Evolutionary conservation across 2,113 vertebrate genomes (phyloP).

Genomic region (Cervus canadensis): DNA sequence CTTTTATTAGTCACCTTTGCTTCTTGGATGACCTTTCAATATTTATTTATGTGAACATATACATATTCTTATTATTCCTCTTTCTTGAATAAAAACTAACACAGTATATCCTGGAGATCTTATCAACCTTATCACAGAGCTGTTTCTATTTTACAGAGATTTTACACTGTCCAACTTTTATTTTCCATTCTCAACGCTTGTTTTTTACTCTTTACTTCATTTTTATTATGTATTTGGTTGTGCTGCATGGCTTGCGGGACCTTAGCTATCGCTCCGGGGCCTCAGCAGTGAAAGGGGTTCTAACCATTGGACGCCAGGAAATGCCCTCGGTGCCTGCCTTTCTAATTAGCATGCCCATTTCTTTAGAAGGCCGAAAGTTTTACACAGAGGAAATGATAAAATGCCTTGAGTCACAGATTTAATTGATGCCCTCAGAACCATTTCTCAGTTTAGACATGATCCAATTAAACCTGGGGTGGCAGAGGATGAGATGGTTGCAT

Average conservation of each 20-base stretch:
- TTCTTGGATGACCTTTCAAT: neutral
- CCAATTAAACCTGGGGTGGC: neutral
- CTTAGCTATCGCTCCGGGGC: neutral
- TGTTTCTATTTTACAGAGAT: neutral
- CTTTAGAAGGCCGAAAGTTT: neutral
- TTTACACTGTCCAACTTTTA: neutral
- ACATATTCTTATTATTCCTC: neutral
- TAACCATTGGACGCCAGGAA: neutral
- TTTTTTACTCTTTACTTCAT: neutral
- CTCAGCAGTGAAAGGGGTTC: neutral
- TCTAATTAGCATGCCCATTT: neutral
- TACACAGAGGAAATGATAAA: neutral
- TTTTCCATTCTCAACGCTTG: neutral
- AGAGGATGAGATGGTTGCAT: neutral
- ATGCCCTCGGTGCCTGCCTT: neutral
- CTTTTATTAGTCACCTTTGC: neutral
- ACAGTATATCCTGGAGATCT: neutral
- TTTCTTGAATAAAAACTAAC: neutral
- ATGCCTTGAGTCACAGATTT: neutral
- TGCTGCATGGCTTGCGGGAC: neutral
- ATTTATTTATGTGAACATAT: neutral
- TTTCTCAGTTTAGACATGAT: neutral
- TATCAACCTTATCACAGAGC: neutral
- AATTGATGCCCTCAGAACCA: neutral
- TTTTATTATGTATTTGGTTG: neutral